Conservation (phyloP, 2,888 invertebrate genomes). For the Drosophila rubida region DNA sequence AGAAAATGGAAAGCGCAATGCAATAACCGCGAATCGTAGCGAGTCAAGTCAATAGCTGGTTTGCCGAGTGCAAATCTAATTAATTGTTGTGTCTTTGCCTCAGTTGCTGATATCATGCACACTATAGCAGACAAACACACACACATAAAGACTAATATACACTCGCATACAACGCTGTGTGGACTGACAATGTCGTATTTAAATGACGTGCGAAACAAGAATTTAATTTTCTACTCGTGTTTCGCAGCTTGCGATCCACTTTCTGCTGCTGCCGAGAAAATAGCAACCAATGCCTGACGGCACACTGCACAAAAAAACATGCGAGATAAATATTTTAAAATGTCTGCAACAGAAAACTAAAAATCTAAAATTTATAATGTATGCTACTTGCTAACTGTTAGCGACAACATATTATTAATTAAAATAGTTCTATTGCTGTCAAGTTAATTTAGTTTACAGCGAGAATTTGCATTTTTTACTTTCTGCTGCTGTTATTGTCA, state of each 20-base stretch:
- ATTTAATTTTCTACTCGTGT: slow-evolving; percentile 81
- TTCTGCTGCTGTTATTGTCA: neutral
- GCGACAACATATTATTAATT: too few species aligned
- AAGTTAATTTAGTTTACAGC: slow-evolving; percentile 68
- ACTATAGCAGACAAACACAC: slow-evolving; percentile 30
- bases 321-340: neutral
- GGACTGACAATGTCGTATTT: slow-evolving; percentile 77
- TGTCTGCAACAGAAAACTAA: too few species aligned
- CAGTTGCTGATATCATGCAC: slow-evolving; percentile 60
- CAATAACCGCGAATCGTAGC: slow-evolving; percentile 32
- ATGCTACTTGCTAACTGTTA: too few species aligned
- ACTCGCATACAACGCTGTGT: slow-evolving; percentile 21
- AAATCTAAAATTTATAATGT: too few species aligned
- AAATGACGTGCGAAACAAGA: slow-evolving; percentile 83
- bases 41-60: slow-evolving; percentile 33
- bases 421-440: neutral
- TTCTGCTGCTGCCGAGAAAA: slow-evolving; percentile 39
- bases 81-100: slow-evolving; percentile 74
- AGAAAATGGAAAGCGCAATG: slow-evolving; percentile 30
- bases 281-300: slow-evolving; percentile 49
- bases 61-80: slow-evolving; percentile 74
- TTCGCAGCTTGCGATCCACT: slow-evolving; percentile 47
- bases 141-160: slow-evolving; percentile 8
- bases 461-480: slow-evolving; percentile 29
- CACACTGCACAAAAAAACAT: slow-evolving; percentile 31